Evolutionary conservation across 2,797 vertebrate genomes (phyloP), one percentile per base, ranked within the genome.

Genomic region (Tapera naevia): DNA sequence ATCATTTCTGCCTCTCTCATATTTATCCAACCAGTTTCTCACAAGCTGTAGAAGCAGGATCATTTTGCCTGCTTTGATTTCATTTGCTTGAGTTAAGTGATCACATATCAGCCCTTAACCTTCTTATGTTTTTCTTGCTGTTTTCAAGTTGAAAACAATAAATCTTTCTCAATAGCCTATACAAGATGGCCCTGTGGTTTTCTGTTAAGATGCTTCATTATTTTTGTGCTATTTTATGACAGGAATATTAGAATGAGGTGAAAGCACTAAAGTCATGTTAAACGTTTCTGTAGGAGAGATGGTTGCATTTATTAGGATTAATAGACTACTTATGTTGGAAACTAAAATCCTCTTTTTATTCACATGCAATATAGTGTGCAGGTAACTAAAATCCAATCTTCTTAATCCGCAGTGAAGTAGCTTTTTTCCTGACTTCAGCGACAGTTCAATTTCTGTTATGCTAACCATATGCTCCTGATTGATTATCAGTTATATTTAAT

Each of bases 401-500:
- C 70, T 85, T 95, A 95, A 95, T 91, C 95, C 89, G 94, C 91
- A 74, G 71, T 48, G 83, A 97, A 93, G 93, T 86, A 94, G 87
- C 60, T 91, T 97, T 96, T 97, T 95, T 74, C 92, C 95, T 96
- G 94, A 96, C 95, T 95, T 95, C 95, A 95, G 95, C 94, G 22
- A 90, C 92, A 95, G 95, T 96, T 91, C 94, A 96, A 93, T 97
- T 97, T 95, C 86, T 97, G 92, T 96, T 96, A 95, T 95, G 94
- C 86, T 95, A 97, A 96, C 88, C 92, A 94, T 96, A 96, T 97
- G 95, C 78, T 94, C 84, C 91, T 97, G 95, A 96, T 96, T 96
- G 96, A 96, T 97, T 94, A 94, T 94, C 94, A 96, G 95, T 94
- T 94, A 88, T 96, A 95, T 90, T 96, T 95, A 95, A 97, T 97